Evolutionary conservation across 2,797 vertebrate genomes (phyloP).

Genomic region (Serranus cabrilla): DNA sequence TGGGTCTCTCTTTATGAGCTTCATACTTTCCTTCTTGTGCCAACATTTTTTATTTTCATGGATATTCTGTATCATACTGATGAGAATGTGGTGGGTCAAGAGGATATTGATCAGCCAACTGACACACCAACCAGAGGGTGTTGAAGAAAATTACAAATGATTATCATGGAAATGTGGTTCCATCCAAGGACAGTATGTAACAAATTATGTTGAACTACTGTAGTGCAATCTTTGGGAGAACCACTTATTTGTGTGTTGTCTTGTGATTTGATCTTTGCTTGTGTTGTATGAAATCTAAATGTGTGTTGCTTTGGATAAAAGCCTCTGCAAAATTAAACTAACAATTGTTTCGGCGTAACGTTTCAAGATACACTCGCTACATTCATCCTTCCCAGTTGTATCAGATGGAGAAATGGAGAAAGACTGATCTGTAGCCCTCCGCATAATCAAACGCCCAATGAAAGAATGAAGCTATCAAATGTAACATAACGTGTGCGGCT

Average conservation of each 20-base stretch:
- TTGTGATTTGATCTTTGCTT: too few species aligned
- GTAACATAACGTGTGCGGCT: background rate
- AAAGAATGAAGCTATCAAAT: slow-evolving; percentile 15
- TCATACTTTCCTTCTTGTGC: too few species aligned
- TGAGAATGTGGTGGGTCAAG: too few species aligned
- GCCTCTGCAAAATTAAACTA: too few species aligned
- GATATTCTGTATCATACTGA: too few species aligned
- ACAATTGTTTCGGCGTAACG: background rate
- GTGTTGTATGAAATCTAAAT: too few species aligned
- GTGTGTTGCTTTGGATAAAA: too few species aligned
- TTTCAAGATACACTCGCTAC: background rate
- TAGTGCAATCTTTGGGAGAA: background rate
- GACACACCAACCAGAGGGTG: background rate
- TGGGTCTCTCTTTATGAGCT: too few species aligned
- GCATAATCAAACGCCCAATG: slow-evolving; percentile 13
- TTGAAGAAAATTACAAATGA: slow-evolving; percentile 30
- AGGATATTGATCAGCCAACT: too few species aligned
- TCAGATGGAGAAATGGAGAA: slow-evolving; percentile 4
- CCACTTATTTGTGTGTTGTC: too few species aligned
- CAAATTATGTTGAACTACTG: slow-evolving; percentile 23
- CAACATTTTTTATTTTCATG: too few species aligned
- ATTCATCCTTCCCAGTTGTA: slow-evolving; percentile 1
- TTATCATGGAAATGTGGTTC: slow-evolving; percentile 3
- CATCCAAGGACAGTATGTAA: background rate
- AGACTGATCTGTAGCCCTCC: slow-evolving; percentile 1